These are phyloP conservation scores for Molorchus minor DNA, from an alignment of 2,888 invertebrate species.

Conservation along the genomic window DNA sequence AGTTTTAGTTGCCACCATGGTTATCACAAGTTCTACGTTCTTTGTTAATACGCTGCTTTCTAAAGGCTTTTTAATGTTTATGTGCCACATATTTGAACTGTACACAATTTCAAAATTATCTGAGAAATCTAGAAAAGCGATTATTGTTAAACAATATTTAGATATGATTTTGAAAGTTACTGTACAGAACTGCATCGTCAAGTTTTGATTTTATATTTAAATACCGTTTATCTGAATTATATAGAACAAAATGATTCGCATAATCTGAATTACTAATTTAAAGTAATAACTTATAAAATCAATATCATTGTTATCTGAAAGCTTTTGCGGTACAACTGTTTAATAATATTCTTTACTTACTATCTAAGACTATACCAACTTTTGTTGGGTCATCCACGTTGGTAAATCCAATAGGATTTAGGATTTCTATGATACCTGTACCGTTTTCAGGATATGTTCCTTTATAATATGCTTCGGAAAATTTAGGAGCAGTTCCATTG, in stretches of 20 bases:
- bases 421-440: conserved; percentile 22
- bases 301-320: too few species aligned
- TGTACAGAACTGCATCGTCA: conserved; percentile 13
- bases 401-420: conserved; percentile 39
- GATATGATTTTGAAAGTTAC: too few species aligned
- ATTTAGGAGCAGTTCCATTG: conserved; percentile 31
- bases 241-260: conserved; percentile 21
- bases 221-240: conserved; percentile 22
- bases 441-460: conserved; percentile 36
- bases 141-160: too few species aligned
- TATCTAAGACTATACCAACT: conserved; percentile 4
- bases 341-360: too few species aligned
- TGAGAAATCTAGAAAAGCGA: not conserved
- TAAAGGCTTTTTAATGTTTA: not conserved
- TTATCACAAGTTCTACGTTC: conserved; percentile 7
- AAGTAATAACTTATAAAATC: too few species aligned
- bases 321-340: too few species aligned
- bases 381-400: conserved; percentile 32
- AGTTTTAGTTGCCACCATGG: not conserved
- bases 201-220: conserved; percentile 25
- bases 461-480: conserved; percentile 37
- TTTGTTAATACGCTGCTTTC: not conserved
- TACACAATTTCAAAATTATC: not conserved
- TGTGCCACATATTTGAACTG: not conserved
- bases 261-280: too few species aligned